These are phyloP conservation scores for Hydrotaea cyrtoneurina DNA, from an alignment of 2,888 invertebrate genomes.

Conservation along the genomic window DNA sequence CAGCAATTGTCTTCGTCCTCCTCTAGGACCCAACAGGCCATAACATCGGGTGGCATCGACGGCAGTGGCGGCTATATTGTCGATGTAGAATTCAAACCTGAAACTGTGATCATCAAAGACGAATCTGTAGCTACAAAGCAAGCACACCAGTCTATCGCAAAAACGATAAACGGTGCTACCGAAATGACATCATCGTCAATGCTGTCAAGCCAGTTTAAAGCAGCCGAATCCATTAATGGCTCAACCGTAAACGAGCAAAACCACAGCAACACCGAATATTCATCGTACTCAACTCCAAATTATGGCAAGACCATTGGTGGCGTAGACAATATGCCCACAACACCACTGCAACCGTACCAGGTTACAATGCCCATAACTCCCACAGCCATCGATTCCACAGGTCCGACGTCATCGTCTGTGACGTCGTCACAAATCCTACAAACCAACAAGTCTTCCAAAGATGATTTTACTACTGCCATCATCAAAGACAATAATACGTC, in stretches of 20 bases:
- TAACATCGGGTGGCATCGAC: constrained; percentile 59
- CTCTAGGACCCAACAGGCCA: constrained; percentile 62
- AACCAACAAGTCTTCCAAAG: constrained; percentile 64
- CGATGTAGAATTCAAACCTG: constrained; percentile 62
- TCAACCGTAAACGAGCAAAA: constrained; percentile 64
- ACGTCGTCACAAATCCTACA: constrained; percentile 65
- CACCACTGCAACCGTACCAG: constrained; percentile 50
- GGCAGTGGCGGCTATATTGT: constrained; percentile 69
- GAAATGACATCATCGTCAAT: constrained; percentile 77
- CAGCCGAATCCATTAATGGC: constrained; percentile 62
- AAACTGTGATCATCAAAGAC: constrained; percentile 60
- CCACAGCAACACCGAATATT: constrained; percentile 59
- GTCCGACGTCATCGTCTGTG: constrained; percentile 41
- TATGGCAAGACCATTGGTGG: constrained; percentile 15
- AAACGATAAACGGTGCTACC: constrained; percentile 70
- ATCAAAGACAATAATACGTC: constrained; percentile 68
- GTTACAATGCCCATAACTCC: constrained; percentile 60
- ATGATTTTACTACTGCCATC: constrained; percentile 60
- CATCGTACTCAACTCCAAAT: constrained; percentile 40
- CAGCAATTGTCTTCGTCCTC: constrained; percentile 42
- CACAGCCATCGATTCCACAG: not conserved
- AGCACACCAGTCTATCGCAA: constrained; percentile 55
- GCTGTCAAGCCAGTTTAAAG: constrained; percentile 67
- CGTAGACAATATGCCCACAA: constrained; percentile 33
- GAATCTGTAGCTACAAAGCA: constrained; percentile 57